A percentile compares a stretch with the other conserved stretches of the same genome.
These are phyloP conservation scores for Rynchops niger DNA, from an alignment of 2,113 vertebrate genomes.

Conservation along the genomic window DNA sequence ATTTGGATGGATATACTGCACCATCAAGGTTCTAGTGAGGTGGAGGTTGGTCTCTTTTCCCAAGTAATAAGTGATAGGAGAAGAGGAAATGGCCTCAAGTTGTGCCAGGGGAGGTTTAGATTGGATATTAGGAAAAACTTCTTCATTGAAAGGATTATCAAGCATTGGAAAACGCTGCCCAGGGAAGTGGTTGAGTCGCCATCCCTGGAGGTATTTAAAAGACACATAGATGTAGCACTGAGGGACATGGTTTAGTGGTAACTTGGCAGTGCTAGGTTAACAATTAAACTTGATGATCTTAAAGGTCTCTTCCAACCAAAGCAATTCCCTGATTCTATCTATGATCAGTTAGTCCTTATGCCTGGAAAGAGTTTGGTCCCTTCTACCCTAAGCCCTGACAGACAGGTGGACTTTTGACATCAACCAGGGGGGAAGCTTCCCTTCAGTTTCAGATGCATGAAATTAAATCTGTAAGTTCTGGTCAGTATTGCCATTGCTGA, in stretches of 20 bases:
- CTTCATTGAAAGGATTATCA: neutral
- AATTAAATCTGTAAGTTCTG: slow-evolving; percentile 58
- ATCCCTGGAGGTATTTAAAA: neutral
- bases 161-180: neutral
- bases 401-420: slow-evolving; percentile 43
- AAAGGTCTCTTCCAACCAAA: neutral
- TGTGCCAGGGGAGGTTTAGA: neutral
- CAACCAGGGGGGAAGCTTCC: neutral
- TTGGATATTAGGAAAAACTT: neutral
- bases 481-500: slow-evolving; percentile 48
- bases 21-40: neutral
- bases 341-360: neutral
- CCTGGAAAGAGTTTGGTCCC: neutral
- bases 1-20: slow-evolving; percentile 24
- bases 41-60: neutral
- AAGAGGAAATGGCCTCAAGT: neutral
- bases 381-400: slow-evolving; percentile 8
- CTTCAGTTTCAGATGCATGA: slow-evolving; percentile 55
- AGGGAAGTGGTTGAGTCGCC: neutral
- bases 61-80: neutral
- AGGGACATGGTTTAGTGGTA: neutral
- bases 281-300: neutral
- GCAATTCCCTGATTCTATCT: neutral
- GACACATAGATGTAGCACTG: neutral
- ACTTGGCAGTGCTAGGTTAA: neutral